phyloP scores from a whole-genome alignment of 2,113 vertebrate species.

The Cepphus grylle region DNA sequence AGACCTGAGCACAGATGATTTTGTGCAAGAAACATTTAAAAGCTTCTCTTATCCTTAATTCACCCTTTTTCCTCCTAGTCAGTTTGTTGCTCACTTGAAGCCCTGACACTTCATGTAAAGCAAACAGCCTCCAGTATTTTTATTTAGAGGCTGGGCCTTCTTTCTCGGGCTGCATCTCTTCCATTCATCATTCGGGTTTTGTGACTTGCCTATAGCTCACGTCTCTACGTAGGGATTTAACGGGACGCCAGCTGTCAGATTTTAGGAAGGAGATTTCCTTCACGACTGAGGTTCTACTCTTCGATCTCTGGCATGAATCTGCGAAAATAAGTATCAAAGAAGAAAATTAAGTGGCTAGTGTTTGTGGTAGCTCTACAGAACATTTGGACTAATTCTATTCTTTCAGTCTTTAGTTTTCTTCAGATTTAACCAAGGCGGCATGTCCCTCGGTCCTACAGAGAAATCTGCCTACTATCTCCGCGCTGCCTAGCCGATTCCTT shows the following conservation, averaged over 20 bases:
- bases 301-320: not conserved
- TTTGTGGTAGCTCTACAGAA: not conserved
- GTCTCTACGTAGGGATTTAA: fast-evolving
- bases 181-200: not conserved
- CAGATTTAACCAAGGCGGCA: fast-evolving
- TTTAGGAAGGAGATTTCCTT: not conserved
- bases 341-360: not conserved
- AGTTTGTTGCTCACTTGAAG: not conserved
- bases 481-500: not conserved
- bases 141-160: not conserved
- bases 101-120: not conserved
- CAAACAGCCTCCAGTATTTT: not conserved
- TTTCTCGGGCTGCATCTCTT: not conserved
- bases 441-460: fast-evolving
- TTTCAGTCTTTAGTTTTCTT: not conserved
- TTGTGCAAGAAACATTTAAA: not conserved
- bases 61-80: not conserved
- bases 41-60: not conserved
- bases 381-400: not conserved
- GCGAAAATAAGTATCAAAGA: not conserved
- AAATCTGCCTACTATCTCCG: not conserved
- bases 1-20: not conserved
- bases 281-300: not conserved
- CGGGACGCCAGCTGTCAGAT: fast-evolving
- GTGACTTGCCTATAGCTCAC: not conserved